Percentiles rank a stretch among this genome's conserved stretches.
phyloP scores from a whole-genome alignment of 2,113 vertebrate genomes.

The Myotis davidii region DNA sequence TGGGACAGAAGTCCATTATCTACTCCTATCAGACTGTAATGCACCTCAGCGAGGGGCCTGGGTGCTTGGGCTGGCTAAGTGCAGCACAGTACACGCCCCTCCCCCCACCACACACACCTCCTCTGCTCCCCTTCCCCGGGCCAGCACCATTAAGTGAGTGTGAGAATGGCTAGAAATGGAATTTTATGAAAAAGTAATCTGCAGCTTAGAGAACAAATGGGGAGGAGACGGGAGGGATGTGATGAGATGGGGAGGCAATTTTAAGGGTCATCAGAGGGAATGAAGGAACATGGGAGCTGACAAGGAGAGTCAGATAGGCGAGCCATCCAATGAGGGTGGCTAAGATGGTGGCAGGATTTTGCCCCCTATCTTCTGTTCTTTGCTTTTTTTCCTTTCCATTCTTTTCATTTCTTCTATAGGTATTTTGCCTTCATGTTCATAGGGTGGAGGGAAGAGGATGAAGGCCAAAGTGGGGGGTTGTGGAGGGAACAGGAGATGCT shows the following conservation, averaged over 20 bases:
- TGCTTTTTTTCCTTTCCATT: neutral
- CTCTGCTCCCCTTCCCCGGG: neutral
- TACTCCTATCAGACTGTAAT: constrained; percentile 53
- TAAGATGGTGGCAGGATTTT: neutral
- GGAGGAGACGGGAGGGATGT: constrained; percentile 76
- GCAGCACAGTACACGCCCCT: neutral
- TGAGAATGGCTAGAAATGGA: constrained; percentile 85
- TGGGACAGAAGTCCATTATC: constrained; percentile 70
- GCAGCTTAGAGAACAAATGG: constrained; percentile 78
- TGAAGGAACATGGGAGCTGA: constrained; percentile 77
- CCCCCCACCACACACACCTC: neutral
- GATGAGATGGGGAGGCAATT: constrained; percentile 73
- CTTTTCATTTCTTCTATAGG: constrained; percentile 70
- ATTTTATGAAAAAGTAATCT: constrained; percentile 86
- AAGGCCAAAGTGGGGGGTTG: neutral
- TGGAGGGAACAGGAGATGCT: neutral
- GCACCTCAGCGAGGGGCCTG: constrained; percentile 59
- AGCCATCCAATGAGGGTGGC: constrained; percentile 79
- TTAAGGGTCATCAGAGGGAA: constrained; percentile 67
- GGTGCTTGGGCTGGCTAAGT: constrained; percentile 59
- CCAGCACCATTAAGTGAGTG: constrained; percentile 83
- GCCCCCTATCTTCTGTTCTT: neutral
- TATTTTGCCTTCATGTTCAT: constrained; percentile 78
- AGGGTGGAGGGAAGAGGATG: constrained; percentile 5
- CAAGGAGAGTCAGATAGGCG: constrained; percentile 77